A percentile compares a stretch with the other conserved stretches of the same genome.
phyloP scores from a whole-genome alignment of 2,888 invertebrate genomes.

The Temnothorax rugatulus region DNA sequence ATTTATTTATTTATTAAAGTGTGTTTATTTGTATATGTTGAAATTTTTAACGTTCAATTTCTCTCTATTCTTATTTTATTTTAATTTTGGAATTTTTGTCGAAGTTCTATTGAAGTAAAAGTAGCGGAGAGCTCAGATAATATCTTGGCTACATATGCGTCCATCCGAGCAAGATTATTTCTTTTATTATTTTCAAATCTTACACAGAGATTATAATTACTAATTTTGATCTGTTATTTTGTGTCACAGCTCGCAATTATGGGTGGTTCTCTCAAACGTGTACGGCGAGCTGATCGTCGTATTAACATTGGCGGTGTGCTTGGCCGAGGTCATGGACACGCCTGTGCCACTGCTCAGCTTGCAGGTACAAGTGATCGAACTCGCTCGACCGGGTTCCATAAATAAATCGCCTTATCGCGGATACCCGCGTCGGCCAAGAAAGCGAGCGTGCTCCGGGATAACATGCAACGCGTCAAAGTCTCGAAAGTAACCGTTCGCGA shows the following conservation, averaged over 20 bases:
- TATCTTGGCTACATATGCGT: neutral
- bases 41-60: neutral
- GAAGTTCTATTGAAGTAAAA: neutral
- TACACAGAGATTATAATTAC: too few species aligned
- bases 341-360: conserved; percentile 87
- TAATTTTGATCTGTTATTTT: conserved; percentile 9
- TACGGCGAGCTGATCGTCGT: conserved; percentile 87
- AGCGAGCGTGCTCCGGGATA: conserved; percentile 3
- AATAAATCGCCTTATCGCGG: conserved; percentile 22
- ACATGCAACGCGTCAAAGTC: conserved; percentile 11
- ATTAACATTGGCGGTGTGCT: conserved; percentile 87
- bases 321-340: conserved; percentile 88
- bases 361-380: conserved; percentile 84
- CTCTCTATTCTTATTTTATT: neutral
- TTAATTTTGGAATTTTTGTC: neutral
- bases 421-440: neutral
- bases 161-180: neutral
- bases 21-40: neutral
- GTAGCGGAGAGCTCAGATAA: neutral
- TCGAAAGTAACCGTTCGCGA: conserved; percentile 40
- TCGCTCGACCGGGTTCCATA: neutral
- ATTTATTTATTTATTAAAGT: neutral
- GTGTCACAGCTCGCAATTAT: conserved; percentile 86
- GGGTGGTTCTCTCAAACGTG: conserved; percentile 87
- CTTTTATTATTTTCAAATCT: neutral